Conservation (phyloP, 2,888 invertebrate genomes). For the Conomelus anceps region DNA sequence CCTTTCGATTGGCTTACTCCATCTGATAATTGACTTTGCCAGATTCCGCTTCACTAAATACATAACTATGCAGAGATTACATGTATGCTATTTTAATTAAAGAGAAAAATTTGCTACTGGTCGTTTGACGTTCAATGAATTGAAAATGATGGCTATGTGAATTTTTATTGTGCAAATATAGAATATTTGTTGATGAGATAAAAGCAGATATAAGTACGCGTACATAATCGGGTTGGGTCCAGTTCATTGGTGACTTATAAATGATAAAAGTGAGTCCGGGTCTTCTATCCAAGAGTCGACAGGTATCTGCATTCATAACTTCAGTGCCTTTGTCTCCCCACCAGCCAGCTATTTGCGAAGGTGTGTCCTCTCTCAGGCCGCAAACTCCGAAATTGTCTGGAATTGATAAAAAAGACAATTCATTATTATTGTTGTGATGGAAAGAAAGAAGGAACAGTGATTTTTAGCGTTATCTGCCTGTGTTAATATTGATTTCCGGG, state of each 20-base stretch:
- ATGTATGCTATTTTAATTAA: too few relatives aligned
- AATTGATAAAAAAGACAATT: conserved; percentile 27
- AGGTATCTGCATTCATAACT: conserved; percentile 65
- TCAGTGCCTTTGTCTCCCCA: conserved; percentile 81
- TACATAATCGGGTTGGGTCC: conserved; percentile 79
- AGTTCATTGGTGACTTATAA: conserved; percentile 81
- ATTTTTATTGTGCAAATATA: too few relatives aligned
- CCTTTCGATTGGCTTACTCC: too few relatives aligned
- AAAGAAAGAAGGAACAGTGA: neutral
- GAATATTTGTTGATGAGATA: too few relatives aligned
- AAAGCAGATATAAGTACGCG: conserved; percentile 42
- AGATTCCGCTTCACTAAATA: too few relatives aligned
- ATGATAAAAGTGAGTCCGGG: conserved; percentile 85
- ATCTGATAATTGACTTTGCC: too few relatives aligned
- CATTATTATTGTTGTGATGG: neutral
- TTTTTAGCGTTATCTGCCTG: neutral
- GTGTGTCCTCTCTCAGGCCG: conserved; percentile 68
- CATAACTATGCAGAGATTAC: too few relatives aligned
- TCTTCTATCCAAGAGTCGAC: conserved; percentile 67
- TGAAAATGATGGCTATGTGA: too few relatives aligned
- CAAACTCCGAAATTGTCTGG: conserved; percentile 73
- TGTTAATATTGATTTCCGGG: too few relatives aligned
- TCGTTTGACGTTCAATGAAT: too few relatives aligned
- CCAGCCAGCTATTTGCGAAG: conserved; percentile 78
- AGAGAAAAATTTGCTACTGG: too few relatives aligned